Percentiles rank a stretch among this genome's conserved stretches.
Conservation (phyloP, 2,888 invertebrate species). For the Ennomos fuscantarius region DNA sequence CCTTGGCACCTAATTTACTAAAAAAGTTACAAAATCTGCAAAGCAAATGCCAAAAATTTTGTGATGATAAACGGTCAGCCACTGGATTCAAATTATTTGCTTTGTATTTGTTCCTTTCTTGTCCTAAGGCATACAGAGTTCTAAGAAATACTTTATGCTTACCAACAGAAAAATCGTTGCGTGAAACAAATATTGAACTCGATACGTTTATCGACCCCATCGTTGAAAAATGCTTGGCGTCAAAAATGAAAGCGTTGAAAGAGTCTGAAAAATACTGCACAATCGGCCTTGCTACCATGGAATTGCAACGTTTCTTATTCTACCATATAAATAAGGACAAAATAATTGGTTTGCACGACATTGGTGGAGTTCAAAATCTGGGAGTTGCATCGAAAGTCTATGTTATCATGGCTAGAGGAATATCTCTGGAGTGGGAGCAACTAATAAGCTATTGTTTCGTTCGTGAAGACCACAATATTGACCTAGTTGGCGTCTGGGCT, state of each 20-base stretch:
- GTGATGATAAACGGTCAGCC: neutral
- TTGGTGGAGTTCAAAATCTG: neutral
- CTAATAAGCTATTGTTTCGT: conserved; percentile 7
- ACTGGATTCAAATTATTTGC: neutral
- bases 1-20: neutral
- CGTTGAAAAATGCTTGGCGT: neutral
- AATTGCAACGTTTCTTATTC: conserved; percentile 11
- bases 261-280: conserved; percentile 5
- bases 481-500: conserved; percentile 1
- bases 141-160: neutral
- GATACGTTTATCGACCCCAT: neutral
- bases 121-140: conserved; percentile 6
- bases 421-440: conserved; percentile 13
- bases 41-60: neutral
- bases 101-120: conserved; percentile 3
- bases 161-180: conserved; percentile 2
- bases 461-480: neutral
- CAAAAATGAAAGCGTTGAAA: neutral
- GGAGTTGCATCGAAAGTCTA: conserved; percentile 7
- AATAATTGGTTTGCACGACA: conserved; percentile 11
- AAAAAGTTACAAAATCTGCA: conserved; percentile 1
- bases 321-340: conserved; percentile 14
- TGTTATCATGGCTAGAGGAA: conserved; percentile 11
- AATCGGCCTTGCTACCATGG: conserved; percentile 5
- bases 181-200: neutral